Evolutionary conservation across 30 jellyfish, hydroid and myxozoan genomes (phyloP).

Genomic region (Cassiopea andromeda): DNA sequence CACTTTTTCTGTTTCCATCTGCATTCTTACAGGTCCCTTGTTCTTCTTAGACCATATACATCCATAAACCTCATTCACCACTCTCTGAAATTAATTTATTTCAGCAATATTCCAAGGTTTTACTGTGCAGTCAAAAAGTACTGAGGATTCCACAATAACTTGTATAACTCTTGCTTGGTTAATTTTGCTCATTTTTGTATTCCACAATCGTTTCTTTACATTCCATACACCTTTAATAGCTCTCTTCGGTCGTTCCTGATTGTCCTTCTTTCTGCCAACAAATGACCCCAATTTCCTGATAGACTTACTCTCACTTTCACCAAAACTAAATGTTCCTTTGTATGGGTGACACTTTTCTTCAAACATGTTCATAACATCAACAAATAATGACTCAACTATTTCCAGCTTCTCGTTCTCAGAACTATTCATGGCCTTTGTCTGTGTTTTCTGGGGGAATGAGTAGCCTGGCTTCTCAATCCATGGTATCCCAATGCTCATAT

Average conservation of each 20-base stretch:
- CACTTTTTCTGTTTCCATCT: not conserved
- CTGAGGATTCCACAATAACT: slow-evolving; percentile 1
- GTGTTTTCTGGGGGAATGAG: not conserved
- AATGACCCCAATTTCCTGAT: not conserved
- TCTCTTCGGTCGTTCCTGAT: not conserved
- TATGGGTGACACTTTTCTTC: not conserved
- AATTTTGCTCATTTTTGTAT: not conserved
- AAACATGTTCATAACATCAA: not conserved
- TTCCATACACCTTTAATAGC: not conserved
- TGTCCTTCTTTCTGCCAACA: not conserved
- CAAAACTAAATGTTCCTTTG: not conserved
- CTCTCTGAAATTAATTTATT: not conserved
- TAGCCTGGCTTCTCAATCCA: not conserved
- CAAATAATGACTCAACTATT: not conserved
- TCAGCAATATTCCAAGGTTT: not conserved
- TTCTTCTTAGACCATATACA: not conserved
- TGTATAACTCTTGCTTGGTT: not conserved
- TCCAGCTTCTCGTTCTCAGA: not conserved
- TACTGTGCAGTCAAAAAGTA: slow-evolving; percentile 2
- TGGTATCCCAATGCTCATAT: not conserved
- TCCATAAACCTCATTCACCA: not conserved
- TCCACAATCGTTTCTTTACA: not conserved
- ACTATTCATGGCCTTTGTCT: not conserved
- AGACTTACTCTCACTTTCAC: slow-evolving; percentile 5
- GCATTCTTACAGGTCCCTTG: not conserved